Percentiles rank a stretch among this genome's conserved stretches.
phyloP scores from a whole-genome alignment of 2,797 vertebrate species.

The Caiman crocodilus region DNA sequence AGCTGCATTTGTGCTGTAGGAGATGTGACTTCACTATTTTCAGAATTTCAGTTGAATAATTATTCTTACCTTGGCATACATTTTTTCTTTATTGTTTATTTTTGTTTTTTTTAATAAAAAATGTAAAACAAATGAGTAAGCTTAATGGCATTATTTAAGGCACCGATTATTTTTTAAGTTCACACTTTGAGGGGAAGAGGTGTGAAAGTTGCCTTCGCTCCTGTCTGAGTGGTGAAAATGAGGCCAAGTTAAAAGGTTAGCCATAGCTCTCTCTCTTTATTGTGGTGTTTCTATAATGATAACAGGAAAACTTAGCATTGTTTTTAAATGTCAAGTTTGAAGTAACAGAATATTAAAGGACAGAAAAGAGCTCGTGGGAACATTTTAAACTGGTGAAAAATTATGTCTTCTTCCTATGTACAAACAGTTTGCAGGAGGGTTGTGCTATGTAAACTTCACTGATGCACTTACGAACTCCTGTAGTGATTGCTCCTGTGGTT shows the following conservation, averaged over 20 bases:
- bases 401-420: not conserved
- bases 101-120: not conserved
- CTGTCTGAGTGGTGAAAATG: not conserved
- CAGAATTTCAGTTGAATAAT: not conserved
- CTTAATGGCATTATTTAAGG: not conserved
- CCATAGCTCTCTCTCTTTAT: not conserved
- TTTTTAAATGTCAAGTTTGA: not conserved
- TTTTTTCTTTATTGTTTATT: not conserved
- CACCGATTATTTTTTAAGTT: not conserved
- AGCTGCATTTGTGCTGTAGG: not conserved
- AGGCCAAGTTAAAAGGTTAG: not conserved
- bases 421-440: not conserved
- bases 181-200: not conserved
- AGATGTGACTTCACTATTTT: not conserved
- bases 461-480: not conserved
- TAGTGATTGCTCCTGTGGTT: fast-evolving
- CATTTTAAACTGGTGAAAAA: not conserved
- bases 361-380: not conserved
- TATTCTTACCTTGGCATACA: not conserved
- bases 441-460: not conserved
- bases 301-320: not conserved
- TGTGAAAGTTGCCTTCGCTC: not conserved
- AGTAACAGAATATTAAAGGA: not conserved
- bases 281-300: not conserved
- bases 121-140: not conserved